A percentile compares a stretch with the other conserved stretches of the same genome.
Evolutionary conservation across 2,888 invertebrate species (phyloP).

Genomic region (Calephelis perditalis): DNA sequence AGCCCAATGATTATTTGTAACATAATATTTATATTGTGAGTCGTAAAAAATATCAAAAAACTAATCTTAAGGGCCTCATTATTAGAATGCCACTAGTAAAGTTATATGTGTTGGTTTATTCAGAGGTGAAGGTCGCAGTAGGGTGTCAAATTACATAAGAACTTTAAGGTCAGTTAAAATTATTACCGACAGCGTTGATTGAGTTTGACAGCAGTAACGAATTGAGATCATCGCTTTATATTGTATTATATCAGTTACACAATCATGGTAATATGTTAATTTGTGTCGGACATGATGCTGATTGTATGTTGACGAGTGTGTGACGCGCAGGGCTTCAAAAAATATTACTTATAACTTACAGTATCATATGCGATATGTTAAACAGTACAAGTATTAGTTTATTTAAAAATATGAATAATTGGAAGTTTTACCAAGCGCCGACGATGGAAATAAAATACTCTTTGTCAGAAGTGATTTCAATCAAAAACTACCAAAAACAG

Average conservation of each 20-base stretch:
- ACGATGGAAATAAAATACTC: too few species aligned
- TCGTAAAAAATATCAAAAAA: too few species aligned
- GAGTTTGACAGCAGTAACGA: slow-evolving; percentile 22
- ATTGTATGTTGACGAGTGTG: slow-evolving; percentile 41
- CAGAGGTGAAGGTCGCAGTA: neutral
- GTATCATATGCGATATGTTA: too few species aligned
- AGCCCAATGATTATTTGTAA: too few species aligned
- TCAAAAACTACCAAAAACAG: too few species aligned
- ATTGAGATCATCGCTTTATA: slow-evolving; percentile 24
- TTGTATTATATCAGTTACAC: slow-evolving; percentile 31
- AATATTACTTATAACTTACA: neutral
- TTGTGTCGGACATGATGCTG: slow-evolving; percentile 51
- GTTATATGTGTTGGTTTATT: neutral
- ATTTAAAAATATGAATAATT: too few species aligned
- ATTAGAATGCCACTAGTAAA: too few species aligned
- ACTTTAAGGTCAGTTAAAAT: slow-evolving; percentile 10
- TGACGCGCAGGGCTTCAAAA: slow-evolving; percentile 25
- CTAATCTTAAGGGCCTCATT: too few species aligned
- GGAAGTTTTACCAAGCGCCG: too few species aligned
- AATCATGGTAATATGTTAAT: slow-evolving; percentile 50
- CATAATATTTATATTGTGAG: too few species aligned
- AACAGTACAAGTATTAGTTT: too few species aligned
- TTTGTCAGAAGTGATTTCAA: too few species aligned
- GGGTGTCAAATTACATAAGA: slow-evolving; percentile 7
- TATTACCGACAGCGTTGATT: slow-evolving; percentile 9